Conservation (phyloP, 2,113 vertebrate species). For the Anhinga anhinga region DNA sequence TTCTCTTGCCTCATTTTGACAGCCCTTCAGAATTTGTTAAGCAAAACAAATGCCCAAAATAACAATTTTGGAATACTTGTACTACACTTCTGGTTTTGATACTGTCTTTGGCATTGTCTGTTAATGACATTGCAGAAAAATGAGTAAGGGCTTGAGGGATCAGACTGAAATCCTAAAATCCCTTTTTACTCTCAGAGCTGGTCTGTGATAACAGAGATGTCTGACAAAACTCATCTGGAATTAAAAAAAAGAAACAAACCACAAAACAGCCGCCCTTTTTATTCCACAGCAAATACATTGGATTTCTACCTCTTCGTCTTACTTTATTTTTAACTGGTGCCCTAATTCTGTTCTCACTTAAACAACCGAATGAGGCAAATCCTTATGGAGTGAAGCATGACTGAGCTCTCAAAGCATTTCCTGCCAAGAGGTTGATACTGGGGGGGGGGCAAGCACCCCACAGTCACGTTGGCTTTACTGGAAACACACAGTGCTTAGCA, state of each 20-base stretch:
- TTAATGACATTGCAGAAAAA: neutral
- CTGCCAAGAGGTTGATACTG: neutral
- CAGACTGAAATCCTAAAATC: neutral
- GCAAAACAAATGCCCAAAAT: neutral
- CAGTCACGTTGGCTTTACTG: neutral
- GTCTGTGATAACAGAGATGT: neutral
- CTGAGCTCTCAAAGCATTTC: neutral
- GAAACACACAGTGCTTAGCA: neutral
- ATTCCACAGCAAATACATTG: neutral
- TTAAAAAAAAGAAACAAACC: neutral
- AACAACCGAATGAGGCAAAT: neutral
- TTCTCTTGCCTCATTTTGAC: conserved; percentile 18
- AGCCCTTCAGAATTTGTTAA: conserved; percentile 12
- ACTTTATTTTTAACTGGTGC: neutral
- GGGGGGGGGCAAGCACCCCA: neutral
- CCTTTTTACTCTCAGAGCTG: neutral
- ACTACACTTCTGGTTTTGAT: neutral
- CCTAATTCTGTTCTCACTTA: neutral
- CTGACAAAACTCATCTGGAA: neutral
- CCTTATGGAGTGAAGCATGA: neutral
- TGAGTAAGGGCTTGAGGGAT: neutral
- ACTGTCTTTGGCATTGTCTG: neutral
- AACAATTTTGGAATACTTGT: neutral
- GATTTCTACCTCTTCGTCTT: neutral
- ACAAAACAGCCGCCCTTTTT: neutral